A percentile compares a stretch with the other conserved stretches of the same genome.
Conservation (phyloP, 2,797 vertebrate genomes). For the Astyanax mexicanus region DNA sequence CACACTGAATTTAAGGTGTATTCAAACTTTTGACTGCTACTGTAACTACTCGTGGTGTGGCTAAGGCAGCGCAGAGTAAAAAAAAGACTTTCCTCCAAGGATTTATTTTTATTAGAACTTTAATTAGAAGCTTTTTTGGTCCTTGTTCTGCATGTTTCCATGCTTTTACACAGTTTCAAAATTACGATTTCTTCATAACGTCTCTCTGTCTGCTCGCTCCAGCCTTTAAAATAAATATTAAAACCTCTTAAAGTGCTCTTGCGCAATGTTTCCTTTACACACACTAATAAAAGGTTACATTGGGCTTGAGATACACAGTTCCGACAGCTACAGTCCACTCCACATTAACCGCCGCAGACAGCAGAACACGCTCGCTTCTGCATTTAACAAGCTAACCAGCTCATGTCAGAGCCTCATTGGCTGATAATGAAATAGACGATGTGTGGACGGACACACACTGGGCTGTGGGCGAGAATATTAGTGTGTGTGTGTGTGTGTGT, state of each 20-base stretch:
- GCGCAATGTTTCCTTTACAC: not conserved
- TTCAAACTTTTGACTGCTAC: too few species aligned
- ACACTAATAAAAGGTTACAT: not conserved
- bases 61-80: not conserved
- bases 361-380: not conserved
- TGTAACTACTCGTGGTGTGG: not conserved
- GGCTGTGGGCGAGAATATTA: not conserved
- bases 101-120: too few species aligned
- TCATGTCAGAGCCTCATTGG: constrained; percentile 30
- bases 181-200: not conserved
- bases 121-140: not conserved
- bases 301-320: not conserved
- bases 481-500: constrained; percentile 5
- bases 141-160: not conserved
- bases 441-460: not conserved
- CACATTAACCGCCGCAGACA: not conserved
- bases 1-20: too few species aligned
- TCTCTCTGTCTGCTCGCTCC: not conserved
- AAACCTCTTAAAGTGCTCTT: not conserved
- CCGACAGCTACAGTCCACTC: not conserved
- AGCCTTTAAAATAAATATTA: not conserved
- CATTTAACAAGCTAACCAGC: constrained; percentile 27
- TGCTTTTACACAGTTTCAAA: not conserved
- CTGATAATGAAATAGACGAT: constrained; percentile 4
- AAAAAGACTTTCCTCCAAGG: not conserved